Percentiles rank a stretch among this genome's conserved stretches.
phyloP scores from a whole-genome alignment of 1,140 invertebrate species.

The Leptonema lineaticorne region DNA sequence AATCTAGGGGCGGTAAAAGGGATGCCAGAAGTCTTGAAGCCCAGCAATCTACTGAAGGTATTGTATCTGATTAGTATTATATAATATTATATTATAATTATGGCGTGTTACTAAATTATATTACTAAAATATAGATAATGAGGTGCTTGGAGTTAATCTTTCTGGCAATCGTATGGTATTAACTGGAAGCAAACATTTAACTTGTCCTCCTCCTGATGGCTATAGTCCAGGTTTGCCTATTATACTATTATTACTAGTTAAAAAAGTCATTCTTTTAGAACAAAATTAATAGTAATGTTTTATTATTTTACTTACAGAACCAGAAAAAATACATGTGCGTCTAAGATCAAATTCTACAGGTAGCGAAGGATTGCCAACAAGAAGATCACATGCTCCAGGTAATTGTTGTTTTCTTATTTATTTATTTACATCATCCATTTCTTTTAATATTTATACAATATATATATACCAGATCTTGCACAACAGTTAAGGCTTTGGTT shows the following conservation, averaged over 20 bases:
- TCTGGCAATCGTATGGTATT: conserved; percentile 75
- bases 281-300: not conserved
- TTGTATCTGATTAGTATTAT: not conserved
- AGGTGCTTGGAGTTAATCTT: conserved; percentile 53
- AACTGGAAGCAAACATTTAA: conserved; percentile 72
- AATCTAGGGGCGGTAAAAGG: conserved; percentile 54
- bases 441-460: not conserved
- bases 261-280: not conserved
- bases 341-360: conserved; percentile 62
- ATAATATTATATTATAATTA: not conserved
- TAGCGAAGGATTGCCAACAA: conserved; percentile 57
- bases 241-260: not conserved
- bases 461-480: conserved; percentile 13
- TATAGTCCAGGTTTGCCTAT: conserved; percentile 53
- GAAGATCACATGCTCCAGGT: conserved; percentile 60
- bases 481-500: conserved; percentile 11
- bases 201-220: conserved; percentile 70
- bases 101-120: not conserved
- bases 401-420: conserved; percentile 28
- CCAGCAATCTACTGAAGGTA: conserved; percentile 51
- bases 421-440: not conserved
- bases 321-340: conserved; percentile 59
- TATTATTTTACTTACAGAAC: conserved; percentile 49
- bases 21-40: conserved; percentile 54
- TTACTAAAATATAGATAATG: conserved; percentile 33